phyloP scores from a whole-genome alignment of 2,113 vertebrate species.

The Pygoscelis antarcticus region DNA sequence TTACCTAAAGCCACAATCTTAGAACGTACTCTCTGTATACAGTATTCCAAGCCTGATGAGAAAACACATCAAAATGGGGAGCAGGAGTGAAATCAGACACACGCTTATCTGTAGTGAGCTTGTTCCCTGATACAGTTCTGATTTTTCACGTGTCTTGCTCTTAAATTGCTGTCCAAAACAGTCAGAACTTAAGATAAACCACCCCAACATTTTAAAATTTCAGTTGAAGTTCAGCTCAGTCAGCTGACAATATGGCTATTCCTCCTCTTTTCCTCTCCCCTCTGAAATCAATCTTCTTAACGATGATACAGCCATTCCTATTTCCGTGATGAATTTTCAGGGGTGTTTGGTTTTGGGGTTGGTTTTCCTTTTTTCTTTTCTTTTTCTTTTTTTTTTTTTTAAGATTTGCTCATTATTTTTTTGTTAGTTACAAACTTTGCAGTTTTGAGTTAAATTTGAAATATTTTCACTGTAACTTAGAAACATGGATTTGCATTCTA shows the following conservation, averaged over 20 bases:
- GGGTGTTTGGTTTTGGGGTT: too few species aligned
- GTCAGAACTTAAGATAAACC: background rate
- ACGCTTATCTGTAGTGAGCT: background rate
- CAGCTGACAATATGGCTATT: background rate
- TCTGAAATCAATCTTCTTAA: background rate
- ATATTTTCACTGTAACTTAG: background rate
- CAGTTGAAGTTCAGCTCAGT: background rate
- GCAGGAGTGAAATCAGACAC: background rate
- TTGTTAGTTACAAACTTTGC: background rate
- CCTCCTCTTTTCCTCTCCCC: background rate
- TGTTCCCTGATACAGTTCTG: background rate
- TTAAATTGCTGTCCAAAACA: background rate
- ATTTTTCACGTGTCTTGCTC: background rate
- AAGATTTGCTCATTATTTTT: background rate
- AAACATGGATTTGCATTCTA: background rate
- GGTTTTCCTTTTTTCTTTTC: background rate
- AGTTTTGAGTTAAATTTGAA: background rate
- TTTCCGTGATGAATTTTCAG: background rate
- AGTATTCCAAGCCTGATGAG: background rate
- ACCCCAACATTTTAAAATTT: background rate
- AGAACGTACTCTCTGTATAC: background rate
- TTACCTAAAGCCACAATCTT: background rate
- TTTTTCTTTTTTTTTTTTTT: background rate
- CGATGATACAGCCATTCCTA: background rate
- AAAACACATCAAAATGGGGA: background rate